Evolutionary conservation across 2,888 invertebrate genomes (phyloP).

Genomic region (Epinotia nisella): DNA sequence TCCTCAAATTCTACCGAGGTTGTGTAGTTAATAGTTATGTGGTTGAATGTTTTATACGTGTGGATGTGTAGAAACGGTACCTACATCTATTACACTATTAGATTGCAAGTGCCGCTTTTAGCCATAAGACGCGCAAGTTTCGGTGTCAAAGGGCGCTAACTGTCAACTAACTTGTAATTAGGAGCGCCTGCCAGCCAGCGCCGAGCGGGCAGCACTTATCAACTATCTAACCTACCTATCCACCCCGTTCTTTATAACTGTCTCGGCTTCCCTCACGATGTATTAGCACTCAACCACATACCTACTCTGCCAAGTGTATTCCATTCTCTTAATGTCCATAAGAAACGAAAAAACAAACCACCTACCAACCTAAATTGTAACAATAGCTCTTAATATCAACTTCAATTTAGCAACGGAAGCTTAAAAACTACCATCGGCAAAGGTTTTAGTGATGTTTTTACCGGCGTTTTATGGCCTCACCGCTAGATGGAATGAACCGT

Average conservation of each 20-base stretch:
- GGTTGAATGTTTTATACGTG: neutral
- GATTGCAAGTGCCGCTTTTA: constrained; percentile 53
- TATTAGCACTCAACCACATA: constrained; percentile 54
- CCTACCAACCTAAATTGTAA: constrained; percentile 64
- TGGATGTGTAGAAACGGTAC: neutral
- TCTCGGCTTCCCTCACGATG: constrained; percentile 16
- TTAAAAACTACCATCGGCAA: constrained; percentile 72
- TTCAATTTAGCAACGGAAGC: constrained; percentile 83
- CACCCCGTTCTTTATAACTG: constrained; percentile 38
- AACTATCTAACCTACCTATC: constrained; percentile 51
- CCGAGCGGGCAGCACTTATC: constrained; percentile 48
- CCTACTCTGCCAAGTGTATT: constrained; percentile 50
- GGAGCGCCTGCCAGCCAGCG: constrained; percentile 58
- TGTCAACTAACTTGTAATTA: constrained; percentile 73
- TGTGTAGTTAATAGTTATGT: too few species aligned
- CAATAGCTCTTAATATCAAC: constrained; percentile 74
- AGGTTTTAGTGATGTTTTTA: constrained; percentile 79
- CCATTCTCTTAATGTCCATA: constrained; percentile 58
- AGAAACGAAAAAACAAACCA: constrained; percentile 53
- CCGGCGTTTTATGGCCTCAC: constrained; percentile 72
- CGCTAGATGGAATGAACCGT: constrained; percentile 78
- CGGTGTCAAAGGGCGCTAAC: constrained; percentile 69
- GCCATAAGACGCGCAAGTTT: constrained; percentile 59
- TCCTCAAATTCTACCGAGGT: neutral
- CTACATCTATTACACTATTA: constrained; percentile 5